Evolutionary conservation across 2,888 invertebrate genomes (phyloP), one percentile per base, ranked within the genome.

Genomic region (Tuta absoluta): DNA sequence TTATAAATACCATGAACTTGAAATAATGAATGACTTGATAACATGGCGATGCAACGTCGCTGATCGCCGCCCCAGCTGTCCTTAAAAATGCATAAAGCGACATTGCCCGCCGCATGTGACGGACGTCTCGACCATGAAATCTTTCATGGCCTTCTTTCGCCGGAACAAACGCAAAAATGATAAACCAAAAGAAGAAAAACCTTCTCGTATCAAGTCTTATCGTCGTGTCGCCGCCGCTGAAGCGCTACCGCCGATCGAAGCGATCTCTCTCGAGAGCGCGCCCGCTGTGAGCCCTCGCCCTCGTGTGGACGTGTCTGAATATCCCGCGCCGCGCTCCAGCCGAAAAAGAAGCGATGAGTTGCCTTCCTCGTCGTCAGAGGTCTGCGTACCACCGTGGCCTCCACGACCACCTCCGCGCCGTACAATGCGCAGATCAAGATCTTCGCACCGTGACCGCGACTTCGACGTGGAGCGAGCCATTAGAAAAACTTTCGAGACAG

Each of bases 31-130:
- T 33, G 33, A 33, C 33, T 33, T 33, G 33, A 33, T 28, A 28
- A 33, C 4, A 33, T 33, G 33, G 4, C 63, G 60, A 61, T 5
- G 37, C 28, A 58, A 23, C 10, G 24, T 57, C 12, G 41, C 41
- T 41, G n/a, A 33, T 33, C 41, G 41, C 41, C 41, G 41, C 41
- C 41, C 41, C 41, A 17, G n/a, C 3, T 19, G 17, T 8, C n/a
- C 48, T 48, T 48, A 48, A 19, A 48, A 48, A 48, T 48, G 48
- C 48, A 48, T 48, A 48, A 14, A 48, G 48, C 19, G 48, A 19
- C 48, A 19, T 48, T 7, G n/a, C 19, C 48, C 33, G n/a, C n/a
- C 60, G 37, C 11, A 17, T 19, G 1, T 21, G 33, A 14, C 56
- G 12, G 14, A 24, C 56, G 14, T 24, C n/a, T 24, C n/a, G 23